phyloP scores from a whole-genome alignment of 2,797 vertebrate species.

The Gambelia wislizenii region DNA sequence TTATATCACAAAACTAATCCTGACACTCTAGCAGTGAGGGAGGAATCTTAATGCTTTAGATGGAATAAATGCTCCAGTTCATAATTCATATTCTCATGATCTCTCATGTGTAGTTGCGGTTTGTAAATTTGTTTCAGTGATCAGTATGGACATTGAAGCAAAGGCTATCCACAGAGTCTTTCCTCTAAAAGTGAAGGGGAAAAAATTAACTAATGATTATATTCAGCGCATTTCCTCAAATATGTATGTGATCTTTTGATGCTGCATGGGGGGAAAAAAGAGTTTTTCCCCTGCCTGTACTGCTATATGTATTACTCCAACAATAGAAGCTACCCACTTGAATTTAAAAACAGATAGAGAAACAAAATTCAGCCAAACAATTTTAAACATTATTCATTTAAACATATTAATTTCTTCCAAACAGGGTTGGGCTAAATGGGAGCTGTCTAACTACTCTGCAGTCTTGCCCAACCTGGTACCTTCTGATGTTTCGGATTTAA shows the following conservation, averaged over 20 bases:
- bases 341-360: background rate
- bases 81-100: background rate
- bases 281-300: background rate
- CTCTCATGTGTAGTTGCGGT: background rate
- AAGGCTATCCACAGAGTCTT: background rate
- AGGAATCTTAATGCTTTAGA: constrained; percentile 1
- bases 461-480: background rate
- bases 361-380: background rate
- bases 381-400: background rate
- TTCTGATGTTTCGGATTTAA: background rate
- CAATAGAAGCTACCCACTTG: background rate
- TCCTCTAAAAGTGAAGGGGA: background rate
- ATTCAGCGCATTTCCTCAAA: background rate
- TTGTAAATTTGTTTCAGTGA: background rate
- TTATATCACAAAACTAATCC: constrained; percentile 41
- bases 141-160: background rate
- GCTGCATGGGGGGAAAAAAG: background rate
- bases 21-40: background rate
- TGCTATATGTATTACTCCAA: background rate
- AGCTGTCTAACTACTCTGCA: background rate
- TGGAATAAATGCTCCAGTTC: background rate
- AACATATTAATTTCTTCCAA: too few species aligned
- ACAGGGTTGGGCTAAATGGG: background rate
- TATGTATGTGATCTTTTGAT: background rate
- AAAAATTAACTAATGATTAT: background rate